Base-by-base conservation (phyloP, 2,113 vertebrate genomes). In the Fregata magnificens region DNA sequence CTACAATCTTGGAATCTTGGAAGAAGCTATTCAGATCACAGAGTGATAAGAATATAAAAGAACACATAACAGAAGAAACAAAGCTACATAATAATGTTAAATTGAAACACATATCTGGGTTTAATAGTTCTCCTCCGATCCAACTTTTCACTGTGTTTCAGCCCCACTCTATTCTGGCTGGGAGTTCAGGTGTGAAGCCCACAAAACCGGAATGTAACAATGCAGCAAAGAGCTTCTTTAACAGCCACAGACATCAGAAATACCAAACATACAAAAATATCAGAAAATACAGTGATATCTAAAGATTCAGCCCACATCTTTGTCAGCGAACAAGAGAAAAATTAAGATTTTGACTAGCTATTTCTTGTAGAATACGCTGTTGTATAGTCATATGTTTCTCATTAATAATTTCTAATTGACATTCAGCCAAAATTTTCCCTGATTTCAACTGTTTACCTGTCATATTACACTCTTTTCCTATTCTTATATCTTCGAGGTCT, bases 401-500 rank as follows among this genome's bases (percentile, higher is more conserved):
- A 76, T 63, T 72, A 86, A 92, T 86, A 3, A 91, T 79, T 91
- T 94, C 58, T 89, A 95, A 91, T 32, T 91, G 89, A 86, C 50
- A 85, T 86, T 65, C 74, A 91, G 81, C 32, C 40, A 77, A 83
- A 31, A 67, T 59, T 81, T 85, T 63, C 47, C 79, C 34, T 47
- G 9, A 94, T 90, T 92, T 86, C 55, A 86, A 73, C 81, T 91
- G 84, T 95, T 97, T 95, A 89, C 32, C 31, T 82, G 42, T 77
- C 58, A 69, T 62, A 52, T 73, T 76, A 82, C 22, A 86, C 16
- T 76, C 25, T 67, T 84, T 63, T 72, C 56, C 44, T 94, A n/a
- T 61, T 95, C 61, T 70, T 67, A 0, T 16, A 69, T 82, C 69
- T 85, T 93, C 89, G 61, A 94, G 73, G 77, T 84, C 65, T 89